Evolutionary conservation across 2,797 vertebrate genomes (phyloP), one percentile per base, ranked within the genome.

Genomic region (Ambastaia sidthimunki): DNA sequence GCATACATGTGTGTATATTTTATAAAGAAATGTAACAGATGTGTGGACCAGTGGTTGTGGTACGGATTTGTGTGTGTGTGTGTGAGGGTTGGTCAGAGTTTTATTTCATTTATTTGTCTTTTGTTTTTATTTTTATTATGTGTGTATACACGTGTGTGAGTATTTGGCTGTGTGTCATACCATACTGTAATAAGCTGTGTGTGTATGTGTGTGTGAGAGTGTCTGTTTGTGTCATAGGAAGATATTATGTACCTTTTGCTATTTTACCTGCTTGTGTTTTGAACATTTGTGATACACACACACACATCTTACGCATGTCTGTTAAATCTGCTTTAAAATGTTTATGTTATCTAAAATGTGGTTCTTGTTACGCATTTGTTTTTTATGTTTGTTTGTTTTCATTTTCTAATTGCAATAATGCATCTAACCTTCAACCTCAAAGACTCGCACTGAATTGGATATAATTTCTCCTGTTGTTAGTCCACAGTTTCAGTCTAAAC

Each of bases 141-240:
- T 63, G 16, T 90, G 69, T 90, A 86, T 87, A 83, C 84, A 28
- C 50, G 44, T 67, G 86, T 60, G 47, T 28, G 88, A 86, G 91
- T 89, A 88, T 70, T 85, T 88, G 85, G 87, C 84, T 85, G 85
- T 90, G 90, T 86, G 87, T 85, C 91, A 92, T 90, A 86, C 87
- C 90, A 88, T 91, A 87, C 81, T 67, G 4, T 57, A 71, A 55
- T 71, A 13, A 55, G 34, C n/a, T 23, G 37, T 71, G 41, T 66
- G 87, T 82, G 78, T 84, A 86, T 90, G 81, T 60, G 68, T 90
- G 82, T 77, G 25, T 85, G 85, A 87, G 79, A 86, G 89, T 89
- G 87, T 83, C 82, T 82, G 87, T 87, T 74, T 88, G 83, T 57
- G 75, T 71, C 34, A 7, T 55, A 52, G 50, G 21, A 19, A 67